Evolutionary conservation across 2,888 invertebrate species (phyloP).

Genomic region (Ennomos fuscantarius): DNA sequence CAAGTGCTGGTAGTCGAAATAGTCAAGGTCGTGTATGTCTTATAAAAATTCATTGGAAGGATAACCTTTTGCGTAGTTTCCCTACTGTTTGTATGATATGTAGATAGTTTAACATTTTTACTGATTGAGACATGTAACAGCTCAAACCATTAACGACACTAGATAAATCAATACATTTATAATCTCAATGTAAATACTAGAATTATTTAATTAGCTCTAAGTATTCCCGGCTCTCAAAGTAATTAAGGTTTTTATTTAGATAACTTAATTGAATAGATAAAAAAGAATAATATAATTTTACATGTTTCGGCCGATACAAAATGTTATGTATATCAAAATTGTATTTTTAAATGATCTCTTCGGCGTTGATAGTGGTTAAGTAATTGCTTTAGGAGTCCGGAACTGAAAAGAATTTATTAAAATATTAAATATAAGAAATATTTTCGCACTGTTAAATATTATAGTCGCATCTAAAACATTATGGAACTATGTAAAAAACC

Average conservation of each 20-base stretch:
- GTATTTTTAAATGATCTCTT: constrained; percentile 84
- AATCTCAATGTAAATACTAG: constrained; percentile 84
- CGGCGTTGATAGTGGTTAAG: constrained; percentile 74
- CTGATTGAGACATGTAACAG: constrained; percentile 65
- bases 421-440: constrained; percentile 78
- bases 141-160: constrained; percentile 82
- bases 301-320: constrained; percentile 80
- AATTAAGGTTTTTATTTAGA: constrained; percentile 78
- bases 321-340: constrained; percentile 81
- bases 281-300: constrained; percentile 68
- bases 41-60: no score
- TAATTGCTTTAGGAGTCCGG: constrained; percentile 84
- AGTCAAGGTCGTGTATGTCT: no score
- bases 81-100: constrained; percentile 47
- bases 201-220: constrained; percentile 71
- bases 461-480: constrained; percentile 44
- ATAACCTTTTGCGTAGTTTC: constrained; percentile 1
- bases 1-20: no score
- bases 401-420: constrained; percentile 83
- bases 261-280: constrained; percentile 63
- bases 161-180: constrained; percentile 78
- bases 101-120: constrained; percentile 52
- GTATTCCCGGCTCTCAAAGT: constrained; percentile 85
- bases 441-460: constrained; percentile 82
- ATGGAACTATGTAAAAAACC: constrained; percentile 17